Base-by-base conservation (phyloP, 2,888 invertebrate species). In the Erannis defoliaria region DNA sequence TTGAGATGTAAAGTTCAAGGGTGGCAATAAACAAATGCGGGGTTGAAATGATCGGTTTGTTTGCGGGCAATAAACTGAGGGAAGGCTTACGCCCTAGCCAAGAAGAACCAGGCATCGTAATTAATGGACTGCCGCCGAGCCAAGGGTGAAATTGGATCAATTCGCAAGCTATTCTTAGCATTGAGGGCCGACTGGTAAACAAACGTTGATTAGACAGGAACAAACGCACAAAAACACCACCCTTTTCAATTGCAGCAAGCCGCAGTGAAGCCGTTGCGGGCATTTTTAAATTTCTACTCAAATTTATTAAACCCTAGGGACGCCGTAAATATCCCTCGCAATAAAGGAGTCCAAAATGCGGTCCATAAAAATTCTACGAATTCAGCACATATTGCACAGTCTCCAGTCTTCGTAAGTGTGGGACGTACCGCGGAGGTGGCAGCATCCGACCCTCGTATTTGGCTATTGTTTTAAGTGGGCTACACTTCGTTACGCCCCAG, bases 401-500 rank as follows among this genome's bases (percentile, higher is more conserved):
- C 85, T 86, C 79, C 70, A 77, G 74, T 72, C 75, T 87, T 78
- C 73, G 75, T 83, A 85, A 89, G 88, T 81, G 87, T 85, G 81
- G 88, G 84, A 87, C 81, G 84, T 77, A 73, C 72, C 67, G 70
- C 68, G 74, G 80, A 83, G 82, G 80, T 75, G 72, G 80, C 81
- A 79, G 76, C 81, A 80, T 81, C 82, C 86, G 80, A 84, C 90
- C 89, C 90, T 85, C 77, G 85, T 85, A 86, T 90, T 91, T 86
- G 80, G 91, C 91, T 90, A 92, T 93, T 92, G 93, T 93, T 93
- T 93, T 90, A 93, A 92, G 90, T 90, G 88, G 84, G 81, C 81
- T 82, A 84, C 89, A 87, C 90, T 93, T 92, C 87, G 90, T 92
- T 90, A 90, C 91, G 82, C 90, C 89, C 89, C 86, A 74, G 78